Evolutionary conservation across 1,140 invertebrate species (phyloP).

Genomic region (Mizuhopecten yessoensis): DNA sequence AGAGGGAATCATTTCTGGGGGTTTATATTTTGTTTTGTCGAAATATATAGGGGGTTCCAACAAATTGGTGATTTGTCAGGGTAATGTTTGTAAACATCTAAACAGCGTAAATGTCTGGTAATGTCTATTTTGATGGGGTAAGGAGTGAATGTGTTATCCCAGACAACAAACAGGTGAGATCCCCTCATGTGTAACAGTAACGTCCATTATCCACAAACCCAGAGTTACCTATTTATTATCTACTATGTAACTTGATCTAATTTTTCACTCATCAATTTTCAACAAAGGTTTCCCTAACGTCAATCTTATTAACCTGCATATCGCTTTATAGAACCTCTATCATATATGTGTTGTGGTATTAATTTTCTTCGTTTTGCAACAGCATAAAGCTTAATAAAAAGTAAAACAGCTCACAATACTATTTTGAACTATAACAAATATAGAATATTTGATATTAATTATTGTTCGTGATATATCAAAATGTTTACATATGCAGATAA

Average conservation of each 20-base stretch:
- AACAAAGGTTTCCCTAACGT: neutral
- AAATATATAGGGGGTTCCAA: neutral
- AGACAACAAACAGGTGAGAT: neutral
- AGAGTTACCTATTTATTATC: neutral
- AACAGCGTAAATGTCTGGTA: neutral
- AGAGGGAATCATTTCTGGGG: no score
- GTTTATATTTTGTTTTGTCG: neutral
- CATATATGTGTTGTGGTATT: no score
- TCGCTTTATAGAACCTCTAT: neutral
- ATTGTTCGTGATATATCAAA: neutral
- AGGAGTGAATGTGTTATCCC: neutral
- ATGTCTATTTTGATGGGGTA: neutral
- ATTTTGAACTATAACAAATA: no score
- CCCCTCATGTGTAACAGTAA: neutral
- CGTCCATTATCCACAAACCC: neutral
- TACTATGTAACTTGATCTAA: neutral
- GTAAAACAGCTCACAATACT: no score
- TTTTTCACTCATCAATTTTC: neutral
- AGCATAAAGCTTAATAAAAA: no score
- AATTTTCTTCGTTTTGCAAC: no score
- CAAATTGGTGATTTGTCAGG: neutral
- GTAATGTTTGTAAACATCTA: neutral
- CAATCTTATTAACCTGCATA: neutral
- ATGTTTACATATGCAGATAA: constrained; percentile 21
- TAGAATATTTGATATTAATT: neutral